phyloP scores from a whole-genome alignment of 2,797 vertebrate genomes.

The Choloepus didactylus region DNA sequence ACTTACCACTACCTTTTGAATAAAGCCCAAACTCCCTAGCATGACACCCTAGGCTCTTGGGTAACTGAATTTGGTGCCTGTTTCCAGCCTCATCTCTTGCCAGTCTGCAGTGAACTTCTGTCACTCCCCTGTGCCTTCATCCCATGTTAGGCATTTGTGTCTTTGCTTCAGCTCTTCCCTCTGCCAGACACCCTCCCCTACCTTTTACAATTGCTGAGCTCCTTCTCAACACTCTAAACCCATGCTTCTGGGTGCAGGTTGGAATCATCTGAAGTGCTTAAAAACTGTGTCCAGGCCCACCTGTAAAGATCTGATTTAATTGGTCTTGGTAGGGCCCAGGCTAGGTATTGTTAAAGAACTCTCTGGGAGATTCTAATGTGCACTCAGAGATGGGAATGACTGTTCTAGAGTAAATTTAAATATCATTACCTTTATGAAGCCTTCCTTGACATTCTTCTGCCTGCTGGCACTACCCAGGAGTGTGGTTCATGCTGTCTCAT shows the following conservation, averaged over 20 bases:
- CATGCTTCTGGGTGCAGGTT: background rate
- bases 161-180: background rate
- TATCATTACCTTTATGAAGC: background rate
- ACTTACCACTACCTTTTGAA: background rate
- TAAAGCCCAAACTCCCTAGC: background rate
- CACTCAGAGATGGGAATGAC: background rate
- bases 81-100: background rate
- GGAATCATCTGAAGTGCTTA: background rate
- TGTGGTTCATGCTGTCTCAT: background rate
- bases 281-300: background rate
- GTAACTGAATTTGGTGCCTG: background rate
- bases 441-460: background rate
- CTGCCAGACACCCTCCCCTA: background rate
- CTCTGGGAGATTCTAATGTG: background rate
- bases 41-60: too few relatives aligned
- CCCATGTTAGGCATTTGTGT: background rate
- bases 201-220: background rate
- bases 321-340: background rate
- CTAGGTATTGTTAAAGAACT: background rate
- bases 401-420: background rate
- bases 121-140: background rate
- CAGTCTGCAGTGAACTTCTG: background rate
- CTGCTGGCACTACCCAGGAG: background rate
- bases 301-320: background rate
- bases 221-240: background rate